phyloP scores from a whole-genome alignment of 2,113 vertebrate species.

The Hippocampus barbouri region DNA sequence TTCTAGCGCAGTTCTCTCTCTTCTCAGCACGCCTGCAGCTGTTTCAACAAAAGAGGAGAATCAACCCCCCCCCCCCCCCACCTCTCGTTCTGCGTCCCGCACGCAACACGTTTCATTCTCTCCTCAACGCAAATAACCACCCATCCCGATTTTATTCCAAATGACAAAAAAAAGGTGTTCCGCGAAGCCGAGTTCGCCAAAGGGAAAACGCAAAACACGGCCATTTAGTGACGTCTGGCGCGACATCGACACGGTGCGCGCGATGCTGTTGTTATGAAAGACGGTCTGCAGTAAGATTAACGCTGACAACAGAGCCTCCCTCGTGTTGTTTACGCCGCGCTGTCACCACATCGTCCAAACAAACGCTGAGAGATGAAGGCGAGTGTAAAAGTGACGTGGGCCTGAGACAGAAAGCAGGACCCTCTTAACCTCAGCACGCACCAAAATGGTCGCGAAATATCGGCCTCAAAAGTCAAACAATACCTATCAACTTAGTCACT shows the following conservation, averaged over 20 bases:
- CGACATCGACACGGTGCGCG: no score
- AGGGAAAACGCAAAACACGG: no score
- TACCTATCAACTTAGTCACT: background rate
- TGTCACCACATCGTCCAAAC: slow-evolving; percentile 48
- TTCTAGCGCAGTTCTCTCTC: slow-evolving; percentile 9
- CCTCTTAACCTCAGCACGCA: slow-evolving; percentile 45
- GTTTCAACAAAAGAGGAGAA: slow-evolving; percentile 48
- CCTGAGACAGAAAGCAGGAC: slow-evolving; percentile 41
- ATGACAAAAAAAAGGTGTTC: no score
- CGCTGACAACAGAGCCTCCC: background rate
- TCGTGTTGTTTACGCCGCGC: slow-evolving; percentile 38
- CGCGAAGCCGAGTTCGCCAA: no score
- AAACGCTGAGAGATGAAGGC: slow-evolving; percentile 32
- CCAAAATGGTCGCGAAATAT: background rate
- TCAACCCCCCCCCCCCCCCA: slow-evolving; percentile 8
- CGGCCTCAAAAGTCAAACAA: background rate
- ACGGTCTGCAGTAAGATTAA: no score
- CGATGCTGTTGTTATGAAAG: no score
- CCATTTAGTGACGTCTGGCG: no score
- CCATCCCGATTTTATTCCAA: background rate
- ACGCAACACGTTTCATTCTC: slow-evolving; percentile 19
- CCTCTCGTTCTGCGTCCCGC: slow-evolving; percentile 9
- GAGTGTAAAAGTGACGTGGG: slow-evolving; percentile 35
- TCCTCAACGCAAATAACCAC: background rate
- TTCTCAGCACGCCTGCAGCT: slow-evolving; percentile 38